Evolutionary conservation across 2,797 vertebrate species (phyloP), one percentile per base, ranked within the genome.

Genomic region (Squalus acanthias): DNA sequence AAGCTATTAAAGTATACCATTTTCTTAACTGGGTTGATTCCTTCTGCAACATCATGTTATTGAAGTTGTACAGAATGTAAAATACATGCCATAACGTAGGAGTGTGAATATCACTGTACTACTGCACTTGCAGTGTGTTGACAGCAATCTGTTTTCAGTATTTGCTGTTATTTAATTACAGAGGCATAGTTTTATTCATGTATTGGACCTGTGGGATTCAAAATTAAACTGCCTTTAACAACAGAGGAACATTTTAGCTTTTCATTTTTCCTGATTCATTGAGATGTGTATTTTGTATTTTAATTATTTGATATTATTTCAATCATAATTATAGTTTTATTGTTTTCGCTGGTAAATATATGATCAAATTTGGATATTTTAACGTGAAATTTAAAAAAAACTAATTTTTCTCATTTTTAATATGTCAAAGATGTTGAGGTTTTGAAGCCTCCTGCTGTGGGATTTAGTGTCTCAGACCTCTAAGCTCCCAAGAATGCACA

Each of bases 201-300:
- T 69, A 67, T 69, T 9, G 89, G 60, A 89, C 91, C 33, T 60
- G 33, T n/a, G 63, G 17, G 15, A 1, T 29, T 39, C 20, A 94
- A 70, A 94, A 94, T 69, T 46, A 94, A 94, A 69, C n/a, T 94
- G 92, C 9, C n/a, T 94, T 93, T 46, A 67, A 93, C n/a, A 67
- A 29, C 63, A 29, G 63, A 65, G 10, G 63, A 67, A 39, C 13
- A 39, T 67, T 93, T 93, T n/a, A 67, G 65, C 20, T 65, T 93
- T 94, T 69, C 17, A 94, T 67, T 94, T 87, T 39, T 50, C 65
- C 17, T 70, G 65, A 94, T 94, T 69, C 39, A 50, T 94, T 94
- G 63, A 70, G 29, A 39, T 39, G 13, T 94, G 10, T 24, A 94
- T 94, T 69, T 46, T 69, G 20, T 24, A 70, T 70, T 94, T 94